Conservation (phyloP, 2,113 vertebrate genomes). For the Leiothrix lutea region DNA sequence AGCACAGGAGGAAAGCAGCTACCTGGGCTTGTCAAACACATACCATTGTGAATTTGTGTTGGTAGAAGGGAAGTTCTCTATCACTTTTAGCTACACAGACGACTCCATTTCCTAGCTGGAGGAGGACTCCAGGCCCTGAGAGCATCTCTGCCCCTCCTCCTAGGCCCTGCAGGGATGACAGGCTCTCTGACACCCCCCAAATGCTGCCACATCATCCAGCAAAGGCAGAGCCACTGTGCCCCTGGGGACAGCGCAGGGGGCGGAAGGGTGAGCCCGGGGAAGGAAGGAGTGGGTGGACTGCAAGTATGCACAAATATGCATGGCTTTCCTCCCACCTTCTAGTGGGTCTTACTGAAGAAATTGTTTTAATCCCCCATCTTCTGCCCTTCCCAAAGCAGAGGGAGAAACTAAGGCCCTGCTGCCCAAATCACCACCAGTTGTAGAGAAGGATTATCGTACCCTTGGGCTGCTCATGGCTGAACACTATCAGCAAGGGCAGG, state of each 20-base stretch:
- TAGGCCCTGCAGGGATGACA: not conserved
- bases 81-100: not conserved
- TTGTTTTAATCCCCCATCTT: not conserved
- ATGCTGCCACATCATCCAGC: not conserved
- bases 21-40: not conserved
- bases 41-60: fast-evolving
- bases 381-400: not conserved
- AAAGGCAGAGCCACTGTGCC: not conserved
- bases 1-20: not conserved
- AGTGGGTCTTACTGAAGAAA: not conserved
- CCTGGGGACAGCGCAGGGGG: not conserved
- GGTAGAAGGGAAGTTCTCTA: not conserved
- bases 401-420: not conserved
- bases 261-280: constrained; percentile 32
- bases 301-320: not conserved
- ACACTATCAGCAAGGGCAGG: not conserved
- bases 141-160: not conserved
- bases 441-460: fast-evolving
- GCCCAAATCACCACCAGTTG: fast-evolving
- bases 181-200: not conserved
- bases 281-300: constrained; percentile 56
- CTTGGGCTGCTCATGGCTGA: not conserved
- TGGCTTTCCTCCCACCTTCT: constrained; percentile 3
- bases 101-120: not conserved
- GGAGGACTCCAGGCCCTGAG: fast-evolving